These are phyloP conservation scores for Oryzias woworae DNA, from an alignment of 2,113 vertebrate genomes.

Conservation along the genomic window DNA sequence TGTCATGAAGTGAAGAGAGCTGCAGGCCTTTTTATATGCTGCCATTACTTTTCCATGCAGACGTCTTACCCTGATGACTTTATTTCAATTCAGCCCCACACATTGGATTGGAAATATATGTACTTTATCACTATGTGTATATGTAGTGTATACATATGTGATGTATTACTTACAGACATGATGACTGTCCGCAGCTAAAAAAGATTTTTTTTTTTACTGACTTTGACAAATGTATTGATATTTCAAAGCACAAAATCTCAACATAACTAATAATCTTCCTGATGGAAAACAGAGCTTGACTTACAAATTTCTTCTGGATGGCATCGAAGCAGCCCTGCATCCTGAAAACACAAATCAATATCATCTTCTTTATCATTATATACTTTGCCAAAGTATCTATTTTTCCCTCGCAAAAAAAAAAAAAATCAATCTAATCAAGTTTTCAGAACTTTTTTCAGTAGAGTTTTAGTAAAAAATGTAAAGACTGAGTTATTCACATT, in stretches of 20 bases:
- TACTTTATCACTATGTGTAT: not conserved
- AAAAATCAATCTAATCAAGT: too few relatives aligned
- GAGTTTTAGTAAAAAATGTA: too few relatives aligned
- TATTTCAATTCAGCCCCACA: not conserved
- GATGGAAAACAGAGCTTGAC: conserved; percentile 57
- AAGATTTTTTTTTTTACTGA: not conserved
- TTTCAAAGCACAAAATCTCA: not conserved
- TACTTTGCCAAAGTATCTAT: too few relatives aligned
- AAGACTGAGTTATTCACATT: too few relatives aligned
- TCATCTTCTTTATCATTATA: not conserved
- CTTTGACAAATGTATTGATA: too few relatives aligned
- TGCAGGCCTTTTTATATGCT: not conserved
- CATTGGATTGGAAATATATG: conserved; percentile 2
- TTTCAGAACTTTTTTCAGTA: too few relatives aligned
- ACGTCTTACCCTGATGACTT: not conserved
- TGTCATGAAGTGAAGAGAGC: not conserved
- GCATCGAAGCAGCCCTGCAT: conserved; percentile 96
- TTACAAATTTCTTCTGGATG: conserved; percentile 94
- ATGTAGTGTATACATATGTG: too few relatives aligned
- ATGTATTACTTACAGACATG: conserved; percentile 87
- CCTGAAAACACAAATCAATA: conserved; percentile 71
- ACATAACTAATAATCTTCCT: not conserved
- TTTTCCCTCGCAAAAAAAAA: too few relatives aligned
- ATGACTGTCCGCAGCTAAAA: conserved; percentile 86
- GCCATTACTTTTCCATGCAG: not conserved